Percentiles rank a stretch among this genome's conserved stretches.
phyloP scores from a whole-genome alignment of 2,888 invertebrate genomes.

The Poecilobothrus nobilitatus region DNA sequence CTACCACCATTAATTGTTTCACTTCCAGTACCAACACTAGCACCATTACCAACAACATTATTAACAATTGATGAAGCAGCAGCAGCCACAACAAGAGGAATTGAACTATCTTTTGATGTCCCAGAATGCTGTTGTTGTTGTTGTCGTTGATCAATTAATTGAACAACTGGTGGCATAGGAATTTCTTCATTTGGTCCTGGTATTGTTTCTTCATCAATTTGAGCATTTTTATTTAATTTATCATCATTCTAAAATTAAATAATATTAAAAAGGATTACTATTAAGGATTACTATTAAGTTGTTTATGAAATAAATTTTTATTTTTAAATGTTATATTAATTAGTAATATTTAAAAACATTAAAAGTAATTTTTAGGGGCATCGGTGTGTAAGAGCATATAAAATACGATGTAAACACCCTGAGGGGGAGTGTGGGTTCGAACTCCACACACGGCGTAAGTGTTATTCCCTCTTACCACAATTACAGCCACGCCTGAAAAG shows the following conservation, averaged over 20 bases:
- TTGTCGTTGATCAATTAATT: not conserved
- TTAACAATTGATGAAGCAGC: not conserved
- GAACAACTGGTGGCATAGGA: not conserved
- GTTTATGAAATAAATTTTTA: too few relatives aligned
- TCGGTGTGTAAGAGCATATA: too few relatives aligned
- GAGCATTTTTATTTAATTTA: not conserved
- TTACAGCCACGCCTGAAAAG: too few relatives aligned
- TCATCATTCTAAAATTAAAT: not conserved
- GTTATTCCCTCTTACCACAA: too few relatives aligned
- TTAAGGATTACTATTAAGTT: too few relatives aligned
- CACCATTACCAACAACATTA: not conserved
- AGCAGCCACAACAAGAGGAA: not conserved
- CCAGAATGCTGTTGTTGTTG: not conserved
- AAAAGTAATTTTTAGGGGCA: too few relatives aligned
- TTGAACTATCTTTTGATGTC: not conserved
- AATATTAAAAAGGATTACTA: too few relatives aligned
- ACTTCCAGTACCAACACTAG: not conserved
- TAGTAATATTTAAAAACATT: too few relatives aligned
- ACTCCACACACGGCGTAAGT: too few relatives aligned
- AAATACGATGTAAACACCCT: too few relatives aligned
- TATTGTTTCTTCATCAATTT: not conserved
- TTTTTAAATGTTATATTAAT: too few relatives aligned
- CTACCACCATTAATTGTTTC: conserved; percentile 18
- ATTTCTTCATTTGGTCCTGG: not conserved
- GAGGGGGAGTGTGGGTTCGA: too few relatives aligned